These are phyloP conservation scores for Myotis daubentonii DNA, from an alignment of 2,797 vertebrate species.

Conservation along the genomic window DNA sequence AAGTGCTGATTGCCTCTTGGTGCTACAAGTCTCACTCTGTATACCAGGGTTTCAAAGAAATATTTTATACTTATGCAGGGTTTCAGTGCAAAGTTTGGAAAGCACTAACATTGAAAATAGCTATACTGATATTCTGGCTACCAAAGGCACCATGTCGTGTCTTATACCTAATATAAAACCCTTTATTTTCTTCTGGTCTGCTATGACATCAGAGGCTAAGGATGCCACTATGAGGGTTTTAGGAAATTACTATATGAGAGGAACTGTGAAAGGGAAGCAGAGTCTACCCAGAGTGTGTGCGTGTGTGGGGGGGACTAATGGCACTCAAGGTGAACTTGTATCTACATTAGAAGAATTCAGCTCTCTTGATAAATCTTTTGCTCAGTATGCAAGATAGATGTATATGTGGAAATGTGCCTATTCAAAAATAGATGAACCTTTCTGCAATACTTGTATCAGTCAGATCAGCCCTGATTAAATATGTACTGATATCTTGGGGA, in stretches of 20 bases:
- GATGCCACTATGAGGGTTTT: not conserved
- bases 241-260: not conserved
- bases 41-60: not conserved
- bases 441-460: not conserved
- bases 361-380: not conserved
- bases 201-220: not conserved
- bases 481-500: not conserved
- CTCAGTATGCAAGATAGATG: not conserved
- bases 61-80: not conserved
- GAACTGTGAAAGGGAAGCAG: not conserved
- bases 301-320: not conserved
- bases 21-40: not conserved
- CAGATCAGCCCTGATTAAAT: not conserved
- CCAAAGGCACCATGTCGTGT: not conserved
- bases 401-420: not conserved
- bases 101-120: not conserved
- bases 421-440: conserved; percentile 3
- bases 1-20: not conserved
- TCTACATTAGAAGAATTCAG: not conserved
- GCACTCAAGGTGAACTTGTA: not conserved
- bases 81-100: not conserved
- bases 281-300: not conserved
- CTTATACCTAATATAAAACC: not conserved
- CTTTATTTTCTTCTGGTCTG: not conserved
- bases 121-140: not conserved